Conservation (phyloP, 2,888 invertebrate genomes). For the Nemapogon koenigi region DNA sequence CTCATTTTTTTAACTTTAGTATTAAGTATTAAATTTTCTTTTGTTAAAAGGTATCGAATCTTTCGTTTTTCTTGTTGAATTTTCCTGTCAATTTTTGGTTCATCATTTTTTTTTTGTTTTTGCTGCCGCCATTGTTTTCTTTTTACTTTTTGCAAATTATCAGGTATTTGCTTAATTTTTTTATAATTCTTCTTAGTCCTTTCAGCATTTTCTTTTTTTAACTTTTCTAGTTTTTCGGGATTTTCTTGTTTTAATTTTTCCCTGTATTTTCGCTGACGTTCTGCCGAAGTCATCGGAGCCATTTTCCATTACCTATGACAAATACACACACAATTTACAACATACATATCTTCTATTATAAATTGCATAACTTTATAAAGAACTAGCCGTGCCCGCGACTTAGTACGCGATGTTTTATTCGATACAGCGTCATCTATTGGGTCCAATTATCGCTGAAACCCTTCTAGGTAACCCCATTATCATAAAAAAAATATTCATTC, state of each 20-base stretch:
- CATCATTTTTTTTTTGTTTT: not conserved
- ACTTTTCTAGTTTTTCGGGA: slow-evolving; percentile 6
- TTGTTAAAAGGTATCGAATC: slow-evolving; percentile 8
- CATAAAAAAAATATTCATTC: too few relatives aligned
- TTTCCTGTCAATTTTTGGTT: not conserved
- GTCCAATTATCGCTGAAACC: too few relatives aligned
- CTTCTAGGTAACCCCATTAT: too few relatives aligned
- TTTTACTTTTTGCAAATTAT: not conserved
- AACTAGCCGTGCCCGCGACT: too few relatives aligned
- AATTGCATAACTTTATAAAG: too few relatives aligned
- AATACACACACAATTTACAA: too few relatives aligned
- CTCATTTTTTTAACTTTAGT: slow-evolving; percentile 7
- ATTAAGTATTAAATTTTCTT: slow-evolving; percentile 10
- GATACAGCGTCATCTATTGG: too few relatives aligned
- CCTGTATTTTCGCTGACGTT: slow-evolving; percentile 9
- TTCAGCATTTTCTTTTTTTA: not conserved
- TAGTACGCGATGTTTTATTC: too few relatives aligned
- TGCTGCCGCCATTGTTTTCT: not conserved
- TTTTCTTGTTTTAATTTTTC: slow-evolving; percentile 9
- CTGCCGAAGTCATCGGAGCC: slow-evolving; percentile 9
- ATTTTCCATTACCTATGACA: slow-evolving; percentile 9
- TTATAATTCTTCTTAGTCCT: not conserved
- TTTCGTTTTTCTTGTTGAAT: not conserved
- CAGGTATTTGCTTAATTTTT: not conserved
- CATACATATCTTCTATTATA: too few relatives aligned